Conservation (phyloP, 2,888 invertebrate species). For the Brenthis ino region DNA sequence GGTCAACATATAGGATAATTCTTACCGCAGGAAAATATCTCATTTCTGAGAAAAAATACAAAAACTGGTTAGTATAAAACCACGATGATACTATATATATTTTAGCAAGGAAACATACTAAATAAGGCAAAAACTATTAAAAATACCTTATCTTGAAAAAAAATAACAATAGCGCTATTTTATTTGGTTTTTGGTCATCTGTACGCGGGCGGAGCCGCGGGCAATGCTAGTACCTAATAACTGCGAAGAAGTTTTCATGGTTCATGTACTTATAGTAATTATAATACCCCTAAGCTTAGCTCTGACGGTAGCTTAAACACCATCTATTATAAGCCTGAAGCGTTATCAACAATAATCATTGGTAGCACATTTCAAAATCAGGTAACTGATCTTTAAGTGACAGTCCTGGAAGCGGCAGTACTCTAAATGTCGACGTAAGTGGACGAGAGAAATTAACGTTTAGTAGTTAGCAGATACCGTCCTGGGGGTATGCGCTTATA, state of each 20-base stretch:
- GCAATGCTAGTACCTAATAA: conserved; percentile 1
- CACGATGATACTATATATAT: too few species aligned
- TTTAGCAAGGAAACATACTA: too few species aligned
- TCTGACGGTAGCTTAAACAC: conserved; percentile 24
- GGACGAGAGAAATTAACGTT: conserved; percentile 23
- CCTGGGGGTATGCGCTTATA: conserved; percentile 12
- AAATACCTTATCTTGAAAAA: too few species aligned
- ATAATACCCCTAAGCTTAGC: conserved; percentile 11
- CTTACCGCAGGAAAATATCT: too few species aligned
- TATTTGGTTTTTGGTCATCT: too few species aligned
- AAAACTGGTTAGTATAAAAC: too few species aligned
- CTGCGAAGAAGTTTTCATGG: conserved; percentile 20
- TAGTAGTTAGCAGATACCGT: conserved; percentile 24
- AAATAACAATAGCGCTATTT: too few species aligned
- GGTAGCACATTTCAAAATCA: conserved; percentile 36
- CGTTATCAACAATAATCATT: conserved; percentile 34
- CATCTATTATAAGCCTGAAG: conserved; percentile 25
- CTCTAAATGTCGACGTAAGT: conserved; percentile 20
- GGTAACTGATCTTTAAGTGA: conserved; percentile 25
- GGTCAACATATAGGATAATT: too few species aligned
- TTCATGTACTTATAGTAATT: conserved; percentile 30
- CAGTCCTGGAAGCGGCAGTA: conserved; percentile 22
- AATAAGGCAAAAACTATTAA: too few species aligned
- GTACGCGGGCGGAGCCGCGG: too few species aligned
- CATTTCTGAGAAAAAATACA: too few species aligned